Evolutionary conservation across 2,888 invertebrate species (phyloP).

Genomic region (Chydorus sphaericus): DNA sequence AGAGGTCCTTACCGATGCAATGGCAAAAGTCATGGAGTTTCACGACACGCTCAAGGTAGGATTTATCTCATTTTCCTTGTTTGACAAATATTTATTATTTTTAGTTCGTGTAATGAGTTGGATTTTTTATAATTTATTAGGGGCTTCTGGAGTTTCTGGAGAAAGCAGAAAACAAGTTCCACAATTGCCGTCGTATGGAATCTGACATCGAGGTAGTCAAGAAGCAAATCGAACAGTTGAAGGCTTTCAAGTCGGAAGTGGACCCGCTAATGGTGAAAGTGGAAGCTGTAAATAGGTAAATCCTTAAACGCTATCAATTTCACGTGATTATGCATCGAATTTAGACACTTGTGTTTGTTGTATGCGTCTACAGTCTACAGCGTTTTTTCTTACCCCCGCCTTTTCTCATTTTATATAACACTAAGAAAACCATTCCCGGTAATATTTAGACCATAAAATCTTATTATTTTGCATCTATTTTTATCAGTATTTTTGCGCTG

Average conservation of each 20-base stretch:
- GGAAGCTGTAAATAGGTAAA: constrained; percentile 84
- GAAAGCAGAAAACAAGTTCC: constrained; percentile 72
- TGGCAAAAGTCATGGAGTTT: constrained; percentile 94
- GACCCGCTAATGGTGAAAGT: constrained; percentile 97
- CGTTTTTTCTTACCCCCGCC: no score
- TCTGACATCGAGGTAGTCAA: constrained; percentile 90
- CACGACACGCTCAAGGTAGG: constrained; percentile 68
- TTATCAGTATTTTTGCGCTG: constrained; percentile 19
- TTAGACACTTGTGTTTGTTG: no score
- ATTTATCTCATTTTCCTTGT: not conserved
- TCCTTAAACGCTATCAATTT: constrained; percentile 15
- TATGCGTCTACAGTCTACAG: no score
- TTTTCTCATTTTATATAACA: no score
- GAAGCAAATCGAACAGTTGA: constrained; percentile 79
- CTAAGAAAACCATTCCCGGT: no score
- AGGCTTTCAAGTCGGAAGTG: constrained; percentile 83
- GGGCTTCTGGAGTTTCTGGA: constrained; percentile 79
- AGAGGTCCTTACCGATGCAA: constrained; percentile 87
- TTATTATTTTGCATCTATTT: no score
- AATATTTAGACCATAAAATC: no score
- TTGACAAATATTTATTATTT: not conserved
- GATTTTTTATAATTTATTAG: constrained; percentile 31
- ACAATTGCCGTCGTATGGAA: constrained; percentile 71
- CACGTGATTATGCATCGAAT: no score
- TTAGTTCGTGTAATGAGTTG: constrained; percentile 2